A percentile compares a stretch with the other conserved stretches of the same genome.
Evolutionary conservation across 2,113 vertebrate genomes (phyloP).

Genomic region (Catagonus wagneri): DNA sequence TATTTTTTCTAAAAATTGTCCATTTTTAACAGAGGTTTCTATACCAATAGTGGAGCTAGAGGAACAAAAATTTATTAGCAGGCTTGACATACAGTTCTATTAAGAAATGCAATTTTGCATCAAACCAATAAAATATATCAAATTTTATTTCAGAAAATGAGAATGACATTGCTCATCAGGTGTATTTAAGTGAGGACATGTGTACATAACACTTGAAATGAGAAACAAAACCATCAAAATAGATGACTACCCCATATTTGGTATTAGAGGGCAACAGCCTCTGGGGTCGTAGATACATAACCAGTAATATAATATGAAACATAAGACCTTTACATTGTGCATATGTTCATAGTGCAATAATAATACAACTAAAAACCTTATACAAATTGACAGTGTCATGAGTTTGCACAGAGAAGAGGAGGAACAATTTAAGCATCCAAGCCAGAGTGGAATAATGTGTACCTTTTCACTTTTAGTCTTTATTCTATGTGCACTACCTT

Average conservation of each 20-base stretch:
- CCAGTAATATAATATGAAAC: not conserved
- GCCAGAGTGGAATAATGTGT: not conserved
- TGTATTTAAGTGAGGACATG: not conserved
- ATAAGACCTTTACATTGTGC: not conserved
- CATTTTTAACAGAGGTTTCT: not conserved
- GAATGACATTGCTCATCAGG: not conserved
- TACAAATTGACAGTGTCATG: not conserved
- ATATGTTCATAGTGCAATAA: not conserved
- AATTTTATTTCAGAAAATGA: not conserved
- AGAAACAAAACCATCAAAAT: not conserved
- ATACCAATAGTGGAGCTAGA: not conserved
- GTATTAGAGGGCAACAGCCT: not conserved
- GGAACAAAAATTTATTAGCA: not conserved
- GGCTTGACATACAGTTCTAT: not conserved
- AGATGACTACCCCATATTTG: not conserved
- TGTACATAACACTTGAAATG: not conserved
- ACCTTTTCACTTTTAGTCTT: not conserved
- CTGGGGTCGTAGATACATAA: not conserved
- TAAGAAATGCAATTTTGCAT: not conserved
- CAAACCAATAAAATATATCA: not conserved
- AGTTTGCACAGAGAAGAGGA: not conserved
- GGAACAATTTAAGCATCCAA: not conserved
- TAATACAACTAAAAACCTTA: not conserved
- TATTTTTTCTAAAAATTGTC: not conserved
- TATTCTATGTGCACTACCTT: conserved; percentile 38